Evolutionary conservation across 2,797 vertebrate species (phyloP).

Genomic region (Hydrophis major): DNA sequence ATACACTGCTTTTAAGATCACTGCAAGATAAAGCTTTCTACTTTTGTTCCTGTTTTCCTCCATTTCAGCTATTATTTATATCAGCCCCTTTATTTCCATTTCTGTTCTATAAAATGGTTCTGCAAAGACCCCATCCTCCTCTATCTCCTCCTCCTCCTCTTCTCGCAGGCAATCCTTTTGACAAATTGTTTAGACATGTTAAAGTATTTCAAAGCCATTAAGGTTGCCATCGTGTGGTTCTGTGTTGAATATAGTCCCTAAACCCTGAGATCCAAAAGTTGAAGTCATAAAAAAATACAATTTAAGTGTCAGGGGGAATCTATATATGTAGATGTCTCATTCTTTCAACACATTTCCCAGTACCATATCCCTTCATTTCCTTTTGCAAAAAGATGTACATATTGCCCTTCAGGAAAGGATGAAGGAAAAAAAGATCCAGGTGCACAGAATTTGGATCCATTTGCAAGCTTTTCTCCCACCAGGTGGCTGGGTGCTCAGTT

Average conservation of each 20-base stretch:
- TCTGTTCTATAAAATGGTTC: constrained; percentile 42
- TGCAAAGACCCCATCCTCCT: constrained; percentile 1
- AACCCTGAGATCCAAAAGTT: background rate
- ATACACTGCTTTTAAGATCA: constrained; percentile 14
- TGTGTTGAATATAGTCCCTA: background rate
- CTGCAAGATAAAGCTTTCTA: constrained; percentile 7
- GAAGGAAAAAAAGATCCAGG: background rate
- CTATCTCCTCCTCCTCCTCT: background rate
- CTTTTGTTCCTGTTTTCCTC: background rate
- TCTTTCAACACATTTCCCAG: background rate
- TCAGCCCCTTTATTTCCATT: constrained; percentile 43
- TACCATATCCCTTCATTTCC: background rate
- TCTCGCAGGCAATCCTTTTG: constrained; percentile 45
- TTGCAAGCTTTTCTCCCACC: background rate
- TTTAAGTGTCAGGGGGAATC: background rate
- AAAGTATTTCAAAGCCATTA: constrained; percentile 51
- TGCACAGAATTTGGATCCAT: background rate
- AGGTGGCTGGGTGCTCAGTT: background rate
- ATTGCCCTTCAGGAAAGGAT: background rate
- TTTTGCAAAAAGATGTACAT: background rate
- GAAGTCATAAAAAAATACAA: background rate
- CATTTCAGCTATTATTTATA: constrained; percentile 37
- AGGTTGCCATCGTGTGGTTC: constrained; percentile 39
- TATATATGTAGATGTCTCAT: background rate
- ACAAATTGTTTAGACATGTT: constrained; percentile 48